phyloP scores from a whole-genome alignment of 1,140 invertebrate species.

The Episyrphus balteatus region DNA sequence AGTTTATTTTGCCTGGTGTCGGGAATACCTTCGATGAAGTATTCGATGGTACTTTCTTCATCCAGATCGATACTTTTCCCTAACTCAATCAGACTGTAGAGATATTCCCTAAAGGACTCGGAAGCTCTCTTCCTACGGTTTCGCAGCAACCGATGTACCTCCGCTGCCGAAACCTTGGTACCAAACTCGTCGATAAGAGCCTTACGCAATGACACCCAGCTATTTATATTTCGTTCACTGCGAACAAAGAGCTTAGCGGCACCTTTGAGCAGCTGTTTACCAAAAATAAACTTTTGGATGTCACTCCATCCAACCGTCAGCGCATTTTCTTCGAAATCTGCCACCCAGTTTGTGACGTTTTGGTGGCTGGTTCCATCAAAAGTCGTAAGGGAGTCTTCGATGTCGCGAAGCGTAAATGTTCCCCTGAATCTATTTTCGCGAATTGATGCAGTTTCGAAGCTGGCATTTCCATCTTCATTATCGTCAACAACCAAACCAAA shows the following conservation, averaged over 20 bases:
- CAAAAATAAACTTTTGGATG: constrained; percentile 3
- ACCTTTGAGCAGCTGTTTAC: constrained; percentile 1
- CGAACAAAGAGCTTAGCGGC: constrained; percentile 3
- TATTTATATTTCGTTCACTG: background rate
- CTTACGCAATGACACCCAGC: background rate
- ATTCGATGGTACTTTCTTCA: background rate
- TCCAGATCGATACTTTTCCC: constrained; percentile 2
- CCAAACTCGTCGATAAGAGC: constrained; percentile 1
- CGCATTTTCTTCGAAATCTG: constrained; percentile 7
- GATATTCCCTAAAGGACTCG: constrained; percentile 1
- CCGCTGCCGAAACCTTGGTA: background rate
- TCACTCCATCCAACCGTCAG: background rate
- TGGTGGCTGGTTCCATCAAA: background rate
- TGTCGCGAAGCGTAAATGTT: background rate
- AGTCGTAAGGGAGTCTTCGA: background rate
- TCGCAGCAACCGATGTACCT: constrained; percentile 1
- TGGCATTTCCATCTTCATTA: too few relatives aligned
- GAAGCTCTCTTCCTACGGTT: background rate
- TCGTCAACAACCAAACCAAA: too few relatives aligned
- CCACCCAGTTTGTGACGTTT: constrained; percentile 11
- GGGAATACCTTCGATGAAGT: too few relatives aligned
- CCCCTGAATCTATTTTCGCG: too few relatives aligned
- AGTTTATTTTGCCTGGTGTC: too few relatives aligned
- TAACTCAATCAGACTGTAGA: background rate
- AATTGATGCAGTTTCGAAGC: too few relatives aligned